A percentile compares a stretch with the other conserved stretches of the same genome.
Evolutionary conservation across 2,113 vertebrate species (phyloP).

Genomic region (Neotoma lepida): DNA sequence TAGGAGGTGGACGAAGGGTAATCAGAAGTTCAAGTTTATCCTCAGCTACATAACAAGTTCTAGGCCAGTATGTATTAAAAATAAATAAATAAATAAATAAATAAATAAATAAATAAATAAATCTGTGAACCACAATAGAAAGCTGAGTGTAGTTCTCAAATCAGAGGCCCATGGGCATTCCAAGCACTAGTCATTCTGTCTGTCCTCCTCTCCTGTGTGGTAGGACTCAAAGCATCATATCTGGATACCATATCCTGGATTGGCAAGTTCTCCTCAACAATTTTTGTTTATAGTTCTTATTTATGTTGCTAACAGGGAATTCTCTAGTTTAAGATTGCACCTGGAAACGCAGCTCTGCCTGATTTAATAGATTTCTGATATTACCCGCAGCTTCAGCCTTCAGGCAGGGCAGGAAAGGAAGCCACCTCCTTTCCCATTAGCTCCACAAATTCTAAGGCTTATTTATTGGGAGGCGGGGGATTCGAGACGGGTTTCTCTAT

Average conservation of each 20-base stretch:
- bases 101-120: not conserved
- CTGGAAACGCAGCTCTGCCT: not conserved
- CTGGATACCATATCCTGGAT: not conserved
- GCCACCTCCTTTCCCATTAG: not conserved
- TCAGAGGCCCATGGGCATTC: not conserved
- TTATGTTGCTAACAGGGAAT: not conserved
- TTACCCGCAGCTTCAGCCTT: not conserved
- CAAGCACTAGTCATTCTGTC: not conserved
- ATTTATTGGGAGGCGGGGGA: not conserved
- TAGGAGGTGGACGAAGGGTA: not conserved
- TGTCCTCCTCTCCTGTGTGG: not conserved
- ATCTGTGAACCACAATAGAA: not conserved
- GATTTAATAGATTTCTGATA: not conserved
- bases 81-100: not conserved
- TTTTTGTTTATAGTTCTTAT: not conserved
- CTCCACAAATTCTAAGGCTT: not conserved
- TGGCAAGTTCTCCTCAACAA: not conserved
- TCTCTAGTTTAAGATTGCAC: not conserved
- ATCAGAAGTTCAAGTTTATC: not conserved
- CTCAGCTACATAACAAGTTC: not conserved
- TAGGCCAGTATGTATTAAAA: not conserved
- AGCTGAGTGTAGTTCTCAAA: not conserved
- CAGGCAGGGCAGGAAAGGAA: not conserved
- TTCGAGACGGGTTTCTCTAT: not conserved
- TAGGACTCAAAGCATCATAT: accelerated